A percentile compares a stretch with the other conserved stretches of the same genome.
phyloP scores from a whole-genome alignment of 2,113 vertebrate genomes.

The Phaethornis superciliosus region DNA sequence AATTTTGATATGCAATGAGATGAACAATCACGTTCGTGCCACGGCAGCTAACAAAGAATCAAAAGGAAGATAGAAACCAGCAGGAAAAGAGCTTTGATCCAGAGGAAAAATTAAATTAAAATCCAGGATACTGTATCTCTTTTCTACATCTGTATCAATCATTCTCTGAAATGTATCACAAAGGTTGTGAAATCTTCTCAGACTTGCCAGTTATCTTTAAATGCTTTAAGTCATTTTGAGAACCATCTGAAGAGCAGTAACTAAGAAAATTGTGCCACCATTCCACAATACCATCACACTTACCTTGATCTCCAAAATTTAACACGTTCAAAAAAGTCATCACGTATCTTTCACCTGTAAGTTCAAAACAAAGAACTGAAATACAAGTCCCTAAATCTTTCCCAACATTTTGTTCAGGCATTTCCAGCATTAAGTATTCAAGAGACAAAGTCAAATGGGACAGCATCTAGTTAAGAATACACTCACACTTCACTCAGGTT shows the following conservation, averaged over 20 bases:
- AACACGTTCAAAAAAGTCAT: slow-evolving; percentile 98
- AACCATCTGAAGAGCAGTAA: neutral
- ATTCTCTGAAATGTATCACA: neutral
- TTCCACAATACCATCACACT: slow-evolving; percentile 30
- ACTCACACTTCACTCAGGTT: neutral
- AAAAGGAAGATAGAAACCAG: neutral
- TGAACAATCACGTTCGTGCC: neutral
- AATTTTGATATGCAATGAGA: neutral
- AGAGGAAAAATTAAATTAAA: neutral
- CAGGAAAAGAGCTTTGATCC: neutral
- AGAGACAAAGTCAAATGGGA: neutral
- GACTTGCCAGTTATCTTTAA: neutral
- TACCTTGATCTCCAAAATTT: slow-evolving; percentile 96
- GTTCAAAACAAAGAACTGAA: slow-evolving; percentile 37
- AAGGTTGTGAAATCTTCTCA: neutral
- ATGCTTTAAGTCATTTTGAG: neutral
- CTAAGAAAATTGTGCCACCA: neutral
- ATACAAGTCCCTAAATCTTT: slow-evolving; percentile 6
- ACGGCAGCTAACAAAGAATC: neutral
- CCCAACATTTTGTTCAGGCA: neutral
- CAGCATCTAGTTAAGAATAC: neutral
- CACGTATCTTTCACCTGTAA: slow-evolving; percentile 91
- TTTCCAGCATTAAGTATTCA: neutral
- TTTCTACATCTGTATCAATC: neutral
- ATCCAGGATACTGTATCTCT: neutral